Evolutionary conservation across 2,888 invertebrate genomes (phyloP).

Genomic region (Ganaspis brasiliensis): DNA sequence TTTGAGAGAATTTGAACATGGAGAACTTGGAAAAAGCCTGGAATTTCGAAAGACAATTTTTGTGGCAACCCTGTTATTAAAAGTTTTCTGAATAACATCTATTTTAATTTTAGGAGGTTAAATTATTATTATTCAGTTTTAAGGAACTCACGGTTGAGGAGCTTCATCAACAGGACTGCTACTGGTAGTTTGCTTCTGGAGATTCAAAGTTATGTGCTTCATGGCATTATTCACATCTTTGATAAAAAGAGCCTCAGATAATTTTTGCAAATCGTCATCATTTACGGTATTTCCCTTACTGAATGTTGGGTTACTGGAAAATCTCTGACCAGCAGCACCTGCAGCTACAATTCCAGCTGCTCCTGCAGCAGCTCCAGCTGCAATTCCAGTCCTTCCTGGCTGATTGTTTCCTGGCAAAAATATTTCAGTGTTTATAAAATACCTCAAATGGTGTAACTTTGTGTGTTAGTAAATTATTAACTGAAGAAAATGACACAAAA

Average conservation of each 20-base stretch:
- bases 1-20: no score
- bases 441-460: no score
- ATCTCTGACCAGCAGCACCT: conserved; percentile 54
- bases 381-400: conserved; percentile 49
- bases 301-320: conserved; percentile 74
- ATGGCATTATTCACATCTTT: conserved; percentile 90
- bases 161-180: conserved; percentile 87
- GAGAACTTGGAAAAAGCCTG: no score
- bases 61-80: no score
- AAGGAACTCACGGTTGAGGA: conserved; percentile 86
- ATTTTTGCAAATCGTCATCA: conserved; percentile 85
- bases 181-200: conserved; percentile 89
- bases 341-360: conserved; percentile 59
- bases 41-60: no score
- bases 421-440: no score
- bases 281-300: conserved; percentile 81
- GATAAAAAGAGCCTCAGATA: conserved; percentile 87
- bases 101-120: no score
- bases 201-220: conserved; percentile 86
- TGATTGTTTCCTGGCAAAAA: neutral
- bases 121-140: no score
- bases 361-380: conserved; percentile 58
- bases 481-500: no score
- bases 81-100: no score
- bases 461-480: no score